Conservation (phyloP, 2,888 invertebrate genomes). For the Lacanobia wlatinum region DNA sequence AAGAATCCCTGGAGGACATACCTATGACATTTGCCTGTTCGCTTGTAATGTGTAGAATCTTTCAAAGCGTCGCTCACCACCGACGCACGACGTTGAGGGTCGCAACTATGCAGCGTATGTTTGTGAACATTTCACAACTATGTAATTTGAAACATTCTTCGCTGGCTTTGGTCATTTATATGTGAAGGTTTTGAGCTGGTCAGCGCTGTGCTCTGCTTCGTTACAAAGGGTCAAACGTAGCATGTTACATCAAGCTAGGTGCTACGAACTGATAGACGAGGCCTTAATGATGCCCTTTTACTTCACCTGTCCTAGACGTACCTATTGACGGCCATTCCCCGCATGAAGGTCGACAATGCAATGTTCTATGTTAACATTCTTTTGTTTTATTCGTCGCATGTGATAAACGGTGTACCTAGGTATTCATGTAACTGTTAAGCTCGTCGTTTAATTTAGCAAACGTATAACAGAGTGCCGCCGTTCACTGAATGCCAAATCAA, state of each 20-base stretch:
- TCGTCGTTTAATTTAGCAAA: conserved; percentile 39
- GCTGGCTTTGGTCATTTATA: conserved; percentile 66
- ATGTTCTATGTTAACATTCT: conserved; percentile 21
- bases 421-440: conserved; percentile 39
- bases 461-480: conserved; percentile 30
- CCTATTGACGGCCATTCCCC: conserved; percentile 15
- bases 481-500: conserved; percentile 41
- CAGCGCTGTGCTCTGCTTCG: conserved; percentile 5
- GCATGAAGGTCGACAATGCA: conserved; percentile 14
- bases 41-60: conserved; percentile 77
- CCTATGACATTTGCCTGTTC: conserved; percentile 58
- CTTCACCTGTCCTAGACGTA: not conserved
- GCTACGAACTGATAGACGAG: conserved; percentile 6
- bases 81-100: conserved; percentile 60
- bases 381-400: conserved; percentile 15
- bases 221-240: conserved; percentile 36
- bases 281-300: conserved; percentile 2
- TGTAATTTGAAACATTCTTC: conserved; percentile 71
- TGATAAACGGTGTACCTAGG: conserved; percentile 30
- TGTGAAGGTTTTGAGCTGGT: conserved; percentile 54
- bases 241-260: conserved; percentile 10
- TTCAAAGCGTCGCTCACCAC: conserved; percentile 70
- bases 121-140: conserved; percentile 73
- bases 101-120: conserved; percentile 69
- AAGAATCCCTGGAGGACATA: conserved; percentile 58